Base-by-base conservation (phyloP, 2,888 invertebrate genomes). In the Drosophila mercatorum region DNA sequence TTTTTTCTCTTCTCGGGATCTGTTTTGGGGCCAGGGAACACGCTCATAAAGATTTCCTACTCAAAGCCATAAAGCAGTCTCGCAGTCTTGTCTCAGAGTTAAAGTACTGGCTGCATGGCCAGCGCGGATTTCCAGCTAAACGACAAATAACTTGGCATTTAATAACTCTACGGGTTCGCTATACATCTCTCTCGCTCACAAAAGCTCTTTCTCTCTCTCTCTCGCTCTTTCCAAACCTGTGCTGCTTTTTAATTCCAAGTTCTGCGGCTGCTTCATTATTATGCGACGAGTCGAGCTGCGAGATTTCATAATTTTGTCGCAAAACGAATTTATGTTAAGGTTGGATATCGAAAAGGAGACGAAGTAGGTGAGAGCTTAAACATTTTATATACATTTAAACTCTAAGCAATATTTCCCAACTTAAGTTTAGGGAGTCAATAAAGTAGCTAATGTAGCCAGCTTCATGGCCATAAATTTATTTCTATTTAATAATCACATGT, bases 91-190 rank as follows among this genome's bases (percentile, higher is more conserved):
- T 71, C 83, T 80, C 66, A 68, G 85, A 83, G 68, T 74, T 75
- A 81, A 83, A 78, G 87, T 88, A 81, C 73, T 68, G 60, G 78
- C 70, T 67, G 60, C 63, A 5, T 44, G 72, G 71, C 83, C 86
- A 67, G 73, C 80, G 56, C 81, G 88, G 67, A 81, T 78, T 89
- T 89, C 89, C 89, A 89, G 88, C 72, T 89, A 89, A 85, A 89
- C 89, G 85, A 85, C 89, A 89, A 89, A 85, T 89, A 85, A 89
- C 89, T 89, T 85, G 87, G 84, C 84, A 85, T 89, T 85, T 89
- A 87, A 89, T 89, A 87, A 87, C 85, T 85, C 87, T 71, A 64
- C 81, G 68, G 72, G 34, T 65, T 51, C 38, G 59, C 40, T 52
- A 34, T n/a, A 0, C 28, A 5, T n/a, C 31, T 17, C 34, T 34